These are phyloP conservation scores for Taxidea taxus DNA, from an alignment of 2,113 vertebrate species.

Conservation along the genomic window DNA sequence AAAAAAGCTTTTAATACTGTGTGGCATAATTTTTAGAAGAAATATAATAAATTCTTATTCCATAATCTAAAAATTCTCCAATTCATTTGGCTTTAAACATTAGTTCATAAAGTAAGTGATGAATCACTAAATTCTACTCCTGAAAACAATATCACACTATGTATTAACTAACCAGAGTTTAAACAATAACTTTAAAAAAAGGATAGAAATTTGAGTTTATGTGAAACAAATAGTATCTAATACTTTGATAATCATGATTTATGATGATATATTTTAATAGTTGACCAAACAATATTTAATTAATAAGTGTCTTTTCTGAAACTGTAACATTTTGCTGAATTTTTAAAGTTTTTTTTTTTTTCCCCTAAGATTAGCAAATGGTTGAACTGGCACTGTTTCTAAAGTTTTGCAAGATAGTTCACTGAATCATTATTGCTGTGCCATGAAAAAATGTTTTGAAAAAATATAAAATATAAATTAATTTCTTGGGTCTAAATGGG, in stretches of 20 bases:
- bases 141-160: background rate
- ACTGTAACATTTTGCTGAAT: background rate
- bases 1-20: background rate
- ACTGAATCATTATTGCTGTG: background rate
- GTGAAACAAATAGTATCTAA: background rate
- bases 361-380: background rate
- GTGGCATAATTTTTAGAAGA: background rate
- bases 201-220: background rate
- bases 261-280: background rate
- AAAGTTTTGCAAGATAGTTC: background rate
- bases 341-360: background rate
- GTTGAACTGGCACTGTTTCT: background rate
- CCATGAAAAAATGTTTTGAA: background rate
- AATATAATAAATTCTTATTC: background rate
- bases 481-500: background rate
- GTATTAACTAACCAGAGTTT: background rate
- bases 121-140: background rate
- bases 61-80: background rate
- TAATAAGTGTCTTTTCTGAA: background rate
- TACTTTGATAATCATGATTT: background rate
- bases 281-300: background rate
- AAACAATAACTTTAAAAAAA: background rate
- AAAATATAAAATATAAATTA: conserved; percentile 34
- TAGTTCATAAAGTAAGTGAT: background rate
- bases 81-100: background rate